Evolutionary conservation across 2,797 vertebrate species (phyloP).

Genomic region (Coccyzus lansbergi): DNA sequence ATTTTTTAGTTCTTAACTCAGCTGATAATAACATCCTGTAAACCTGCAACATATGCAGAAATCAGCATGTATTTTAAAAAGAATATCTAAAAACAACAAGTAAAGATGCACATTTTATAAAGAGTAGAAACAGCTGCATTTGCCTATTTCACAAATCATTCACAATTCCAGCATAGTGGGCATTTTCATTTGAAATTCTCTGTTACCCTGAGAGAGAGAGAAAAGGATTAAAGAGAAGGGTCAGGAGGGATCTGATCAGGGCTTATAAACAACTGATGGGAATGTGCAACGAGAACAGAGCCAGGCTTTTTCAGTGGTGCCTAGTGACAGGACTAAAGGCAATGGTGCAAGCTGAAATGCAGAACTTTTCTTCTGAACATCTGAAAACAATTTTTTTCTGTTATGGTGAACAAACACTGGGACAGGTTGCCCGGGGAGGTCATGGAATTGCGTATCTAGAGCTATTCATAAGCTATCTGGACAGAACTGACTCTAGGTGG

Average conservation of each 20-base stretch:
- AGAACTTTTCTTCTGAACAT: neutral
- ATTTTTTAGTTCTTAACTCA: neutral
- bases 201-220: neutral
- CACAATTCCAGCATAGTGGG: neutral
- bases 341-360: neutral
- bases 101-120: neutral
- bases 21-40: neutral
- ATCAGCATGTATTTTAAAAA: neutral
- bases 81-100: neutral
- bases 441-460: neutral
- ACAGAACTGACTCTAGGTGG: neutral
- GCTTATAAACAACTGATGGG: neutral
- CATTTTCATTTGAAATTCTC: neutral
- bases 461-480: neutral
- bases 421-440: neutral
- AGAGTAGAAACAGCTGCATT: neutral
- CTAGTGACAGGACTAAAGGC: neutral
- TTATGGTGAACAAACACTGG: neutral
- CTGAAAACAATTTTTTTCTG: neutral
- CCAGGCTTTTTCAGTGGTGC: neutral
- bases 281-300: neutral
- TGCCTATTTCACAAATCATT: neutral
- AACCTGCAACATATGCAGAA: neutral
- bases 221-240: neutral
- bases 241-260: neutral